phyloP scores from a whole-genome alignment of 2,113 vertebrate genomes.

The Ageneiosus marmoratus region DNA sequence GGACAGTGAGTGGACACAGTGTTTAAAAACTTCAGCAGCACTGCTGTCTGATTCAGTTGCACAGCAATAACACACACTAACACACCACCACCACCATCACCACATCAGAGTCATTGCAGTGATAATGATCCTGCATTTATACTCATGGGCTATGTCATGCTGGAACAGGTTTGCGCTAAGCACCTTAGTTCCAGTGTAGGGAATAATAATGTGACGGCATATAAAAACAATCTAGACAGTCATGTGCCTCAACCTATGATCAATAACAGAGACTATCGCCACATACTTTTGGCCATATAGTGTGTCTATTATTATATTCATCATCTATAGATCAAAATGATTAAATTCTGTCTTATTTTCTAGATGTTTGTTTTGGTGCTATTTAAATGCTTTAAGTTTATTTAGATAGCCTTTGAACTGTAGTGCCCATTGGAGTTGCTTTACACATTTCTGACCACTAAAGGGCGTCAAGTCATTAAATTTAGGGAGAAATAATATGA shows the following conservation, averaged over 20 bases:
- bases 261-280: too few relatives aligned
- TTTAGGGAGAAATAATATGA: not conserved
- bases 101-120: too few relatives aligned
- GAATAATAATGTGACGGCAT: not conserved
- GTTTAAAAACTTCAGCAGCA: too few relatives aligned
- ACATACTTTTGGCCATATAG: not conserved
- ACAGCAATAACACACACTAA: too few relatives aligned
- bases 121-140: too few relatives aligned
- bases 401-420: not conserved
- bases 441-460: conserved; percentile 30
- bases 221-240: not conserved
- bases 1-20: too few relatives aligned
- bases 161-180: not conserved
- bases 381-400: not conserved
- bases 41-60: too few relatives aligned
- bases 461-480: conserved; percentile 50
- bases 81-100: too few relatives aligned
- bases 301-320: not conserved
- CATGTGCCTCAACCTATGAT: too few relatives aligned
- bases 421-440: not conserved
- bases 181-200: not conserved
- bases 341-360: not conserved
- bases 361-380: not conserved
- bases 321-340: not conserved
- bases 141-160: not conserved